Base-by-base conservation (phyloP, 2,113 vertebrate species). In the Phrynosoma blainvillii region DNA sequence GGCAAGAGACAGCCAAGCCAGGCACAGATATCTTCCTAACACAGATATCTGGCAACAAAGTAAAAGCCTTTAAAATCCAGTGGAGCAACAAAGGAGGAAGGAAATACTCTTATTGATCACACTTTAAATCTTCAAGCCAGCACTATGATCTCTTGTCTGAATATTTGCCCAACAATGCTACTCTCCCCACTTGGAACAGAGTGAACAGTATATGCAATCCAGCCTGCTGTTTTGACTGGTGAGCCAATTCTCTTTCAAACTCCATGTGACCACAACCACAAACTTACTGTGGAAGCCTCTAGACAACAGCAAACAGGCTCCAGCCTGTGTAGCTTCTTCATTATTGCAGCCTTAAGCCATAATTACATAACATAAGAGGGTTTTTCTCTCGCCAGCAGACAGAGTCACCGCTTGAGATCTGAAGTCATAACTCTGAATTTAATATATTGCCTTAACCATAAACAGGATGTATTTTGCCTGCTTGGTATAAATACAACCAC, bases 341-440 rank as follows among this genome's bases (percentile, higher is more conserved):
- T 94, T 93, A 94, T 79, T 70, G 81, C 77, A 85, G 88, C 93
- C 93, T 62, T 85, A 89, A 95, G 93, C 88, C 89, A 42, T 94
- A 95, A 95, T 95, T 95, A 94, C 84, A 94, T 89, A 95, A 95
- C 91, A 90, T 32, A 79, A 93, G 94, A 94, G 87, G 76, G 84
- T 90, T 94, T 91, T 92, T 93, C 94, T 94, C 91, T 92, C 93
- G 94, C 95, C 95, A 95, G 93, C 89, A 95, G 94, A 93, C 94
- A 95, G 90, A 88, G 66, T 93, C 91, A 91, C 91, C 84, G 62
- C 62, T 89, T 66, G 89, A 93, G 93, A 92, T 85, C 91, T 88
- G 82, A 94, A 90, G 83, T 90, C 94, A 91, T 92, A 87, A 88
- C 94, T 92, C 91, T 87, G 85, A 89, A 82, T 56, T 59, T 80